Evolutionary conservation across 1,140 invertebrate genomes (phyloP), one percentile per base, ranked within the genome.

Genomic region (Leptonema lineaticorne): DNA sequence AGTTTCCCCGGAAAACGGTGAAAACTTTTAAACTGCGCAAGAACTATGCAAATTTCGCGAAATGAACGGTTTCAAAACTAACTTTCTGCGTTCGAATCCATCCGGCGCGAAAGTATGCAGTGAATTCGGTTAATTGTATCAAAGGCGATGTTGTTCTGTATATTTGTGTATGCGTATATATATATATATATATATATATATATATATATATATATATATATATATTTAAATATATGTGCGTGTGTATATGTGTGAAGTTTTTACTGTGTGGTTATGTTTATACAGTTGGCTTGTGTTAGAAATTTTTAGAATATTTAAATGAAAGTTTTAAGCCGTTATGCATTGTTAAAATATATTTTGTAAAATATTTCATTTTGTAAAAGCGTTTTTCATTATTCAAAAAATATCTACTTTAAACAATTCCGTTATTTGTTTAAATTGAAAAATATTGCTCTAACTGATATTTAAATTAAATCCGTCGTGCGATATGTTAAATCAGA

Each of bases 1-100:
- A 53, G 50, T 26, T 53, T 9, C n/a, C n/a, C n/a, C n/a, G 18
- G 24, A 53, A 53, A 53, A 53, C 27, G 11, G 2, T 24, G 50
- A 53, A 45, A 53, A 53, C 50, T 53, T 53, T 53, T 24, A n/a
- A n/a, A n/a, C n/a, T n/a, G 1, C 50, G 27, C 22, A 53, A 53
- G 50, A 53, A 53, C 50, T 53, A 53, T 53, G 50, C 22, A 26
- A 53, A 53, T 53, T 53, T 53, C 50, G 27, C 50, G n/a, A n/a
- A 53, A 50, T 20, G 46, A 50, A 50, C 46, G 18, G 46, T 50
- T 33, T 50, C 46, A 11, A 33, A 33, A 50, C 46, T 50, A 50
- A 53, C 50, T 53, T 53, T 53, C n/a, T n/a, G n/a, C 22, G 50
- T 26, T 26, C 50, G 46, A 53, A 53, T 53, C 27, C 50, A 24